Conservation (phyloP, 2,797 vertebrate species). For the Sus cebifrons region DNA sequence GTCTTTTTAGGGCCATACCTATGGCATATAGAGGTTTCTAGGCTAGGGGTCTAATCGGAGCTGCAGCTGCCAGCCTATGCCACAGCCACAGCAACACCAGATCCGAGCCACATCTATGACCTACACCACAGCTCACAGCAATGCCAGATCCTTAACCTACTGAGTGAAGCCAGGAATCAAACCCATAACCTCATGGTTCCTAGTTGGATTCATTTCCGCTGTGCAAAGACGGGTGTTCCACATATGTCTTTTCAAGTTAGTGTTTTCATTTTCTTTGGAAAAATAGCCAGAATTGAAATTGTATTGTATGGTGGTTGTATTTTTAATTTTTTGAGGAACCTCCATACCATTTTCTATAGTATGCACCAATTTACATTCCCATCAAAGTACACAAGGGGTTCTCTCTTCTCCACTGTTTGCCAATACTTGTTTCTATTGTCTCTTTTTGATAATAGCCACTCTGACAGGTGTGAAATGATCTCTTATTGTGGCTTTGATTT, state of each 20-base stretch:
- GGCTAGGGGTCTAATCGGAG: too few species aligned
- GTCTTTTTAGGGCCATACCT: too few species aligned
- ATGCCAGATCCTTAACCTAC: too few species aligned
- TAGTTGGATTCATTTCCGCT: too few species aligned
- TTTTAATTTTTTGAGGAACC: background rate
- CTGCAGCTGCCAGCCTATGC: too few species aligned
- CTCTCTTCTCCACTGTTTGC: background rate
- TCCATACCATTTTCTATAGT: background rate
- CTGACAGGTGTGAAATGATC: background rate
- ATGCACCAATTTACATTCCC: background rate
- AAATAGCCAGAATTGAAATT: background rate
- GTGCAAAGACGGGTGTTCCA: too few species aligned
- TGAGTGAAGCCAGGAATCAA: too few species aligned
- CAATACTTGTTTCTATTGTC: background rate
- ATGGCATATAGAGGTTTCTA: too few species aligned
- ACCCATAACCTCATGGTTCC: too few species aligned
- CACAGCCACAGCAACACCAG: too few species aligned
- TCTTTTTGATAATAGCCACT: background rate
- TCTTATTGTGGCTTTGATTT: background rate
- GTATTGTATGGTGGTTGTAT: background rate
- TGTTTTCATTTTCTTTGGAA: background rate
- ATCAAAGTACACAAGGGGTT: background rate
- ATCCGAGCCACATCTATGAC: too few species aligned
- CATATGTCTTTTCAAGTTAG: background rate
- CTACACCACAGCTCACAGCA: too few species aligned